Base-by-base conservation (phyloP, 2,113 vertebrate genomes). In the Dipodomys spectabilis region DNA sequence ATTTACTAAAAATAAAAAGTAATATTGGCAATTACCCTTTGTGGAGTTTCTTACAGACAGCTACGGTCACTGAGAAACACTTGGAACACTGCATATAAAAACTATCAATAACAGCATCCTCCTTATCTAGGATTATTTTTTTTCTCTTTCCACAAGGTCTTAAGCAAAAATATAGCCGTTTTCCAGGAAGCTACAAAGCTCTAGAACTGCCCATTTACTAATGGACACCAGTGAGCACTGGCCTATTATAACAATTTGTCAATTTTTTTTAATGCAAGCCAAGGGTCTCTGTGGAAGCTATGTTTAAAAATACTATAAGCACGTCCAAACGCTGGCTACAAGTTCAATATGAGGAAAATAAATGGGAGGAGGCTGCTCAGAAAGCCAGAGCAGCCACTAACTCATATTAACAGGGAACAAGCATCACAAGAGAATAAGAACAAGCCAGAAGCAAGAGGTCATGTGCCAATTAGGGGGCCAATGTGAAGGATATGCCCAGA, bases 1-100 rank as follows among this genome's bases (percentile, higher is more conserved):
- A 95, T 96, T 96, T 96, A 86, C 93, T 93, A 93, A 94, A 97
- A 97, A 96, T 84, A 87, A 91, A 95, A 83, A 94, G 82, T 90
- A 91, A 92, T 92, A 79, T 86, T 82, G 22, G 81, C 28, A 92
- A 91, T 82, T 69, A 39, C 6, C 88, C 74, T 89, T 92, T 86
- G 65, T 71, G 62, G 57, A 85, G 22, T 88, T 16, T 95, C 82
- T 86, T 90, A n/a, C 45, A 95, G 74, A 95, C 44, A 95, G 86
- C 65, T 86, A n/a, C 92, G 57, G 84, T 32, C 82, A 72, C 39
- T 90, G 67, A 93, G 79, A 67, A 82, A 93, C n/a, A 75, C 57
- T 87, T 92, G 71, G 44, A 95, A 95, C 19, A 53, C 3, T 62
- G n/a, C 35, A 82, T 77, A 53, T 35, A 92, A 95, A 94, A 82